Evolutionary conservation across 2,113 vertebrate species (phyloP).

Genomic region (Pleuronectes platessa): DNA sequence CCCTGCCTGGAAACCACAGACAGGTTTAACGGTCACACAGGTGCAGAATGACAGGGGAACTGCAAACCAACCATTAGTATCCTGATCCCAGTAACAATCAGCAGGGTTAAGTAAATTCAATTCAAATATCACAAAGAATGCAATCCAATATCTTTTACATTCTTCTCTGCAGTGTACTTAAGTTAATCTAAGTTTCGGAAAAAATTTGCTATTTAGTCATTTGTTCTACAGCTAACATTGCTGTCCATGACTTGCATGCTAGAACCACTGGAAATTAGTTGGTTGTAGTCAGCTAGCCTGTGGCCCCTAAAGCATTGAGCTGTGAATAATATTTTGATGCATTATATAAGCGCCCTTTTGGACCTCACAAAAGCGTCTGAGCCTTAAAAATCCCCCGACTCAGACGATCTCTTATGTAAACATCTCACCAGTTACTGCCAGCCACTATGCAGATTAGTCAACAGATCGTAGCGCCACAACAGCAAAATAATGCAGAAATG

Average conservation of each 20-base stretch:
- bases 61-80: background rate
- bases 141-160: background rate
- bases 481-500: constrained; percentile 16
- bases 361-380: constrained; percentile 30
- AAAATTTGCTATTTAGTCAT: background rate
- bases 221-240: too few species aligned
- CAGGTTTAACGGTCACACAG: background rate
- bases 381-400: constrained; percentile 39
- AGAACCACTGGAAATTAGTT: background rate
- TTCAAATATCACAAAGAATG: too few species aligned
- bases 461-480: constrained; percentile 12
- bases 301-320: constrained; percentile 35
- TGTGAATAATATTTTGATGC: constrained; percentile 55
- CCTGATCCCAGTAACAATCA: background rate
- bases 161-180: too few species aligned
- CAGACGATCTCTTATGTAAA: constrained; percentile 51
- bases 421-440: background rate
- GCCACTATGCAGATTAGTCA: constrained; percentile 38
- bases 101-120: background rate
- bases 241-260: background rate
- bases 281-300: constrained; percentile 1
- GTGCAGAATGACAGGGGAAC: background rate
- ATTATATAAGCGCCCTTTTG: constrained; percentile 62
- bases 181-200: too few species aligned
- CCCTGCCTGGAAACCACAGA: constrained; percentile 57